Evolutionary conservation across 2,113 vertebrate species (phyloP), one percentile per base, ranked within the genome.

Genomic region (Dicentrarchus labrax): DNA sequence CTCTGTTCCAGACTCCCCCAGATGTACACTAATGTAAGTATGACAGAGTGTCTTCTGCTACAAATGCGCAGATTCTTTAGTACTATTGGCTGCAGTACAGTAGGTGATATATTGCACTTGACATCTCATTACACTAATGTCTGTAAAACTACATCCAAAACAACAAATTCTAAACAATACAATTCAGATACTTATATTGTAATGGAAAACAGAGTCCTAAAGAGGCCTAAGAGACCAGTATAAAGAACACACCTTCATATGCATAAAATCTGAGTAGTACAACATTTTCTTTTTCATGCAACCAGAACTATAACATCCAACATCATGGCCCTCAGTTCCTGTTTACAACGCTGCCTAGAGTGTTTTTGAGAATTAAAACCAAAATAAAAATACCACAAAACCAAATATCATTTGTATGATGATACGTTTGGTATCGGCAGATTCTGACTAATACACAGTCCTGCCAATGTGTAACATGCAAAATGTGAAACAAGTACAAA

Each of bases 11-110:
- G 98, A 15, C 77, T 98, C 22, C 98, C 98, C 0, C 98, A 99
- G 94, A 97, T 99, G 69, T 93, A 94, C 91, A 99, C 95, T 2
- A 99, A 99, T 0, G 98, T 99, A 93, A 98, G 98, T 91, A 19
- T 10, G 0, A 78, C 30, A 76, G 53, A 15, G 16, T 21, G 3
- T 19, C 1, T 8, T 43, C 30, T 67, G 41, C 39, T 12, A 21
- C 43, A 65, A 57, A 72, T 51, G 43, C 30, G 8, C n/a, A n/a
- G 7, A 16, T 22, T 57, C 43, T 36, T 57, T 6, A 22, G 47
- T 16, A 39, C 6, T 17, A n/a, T 19, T 67, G 11, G 10, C 60
- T 80, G 47, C 59, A 45, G 30, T 45, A 45, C 39, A 19, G 36
- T 65, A 30, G 10, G 9, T 45, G 38, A 2, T 56, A 12, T 57